A percentile compares a stretch with the other conserved stretches of the same genome.
Conservation (phyloP, 2,888 invertebrate genomes). For the Micoletzkya japonica region DNA sequence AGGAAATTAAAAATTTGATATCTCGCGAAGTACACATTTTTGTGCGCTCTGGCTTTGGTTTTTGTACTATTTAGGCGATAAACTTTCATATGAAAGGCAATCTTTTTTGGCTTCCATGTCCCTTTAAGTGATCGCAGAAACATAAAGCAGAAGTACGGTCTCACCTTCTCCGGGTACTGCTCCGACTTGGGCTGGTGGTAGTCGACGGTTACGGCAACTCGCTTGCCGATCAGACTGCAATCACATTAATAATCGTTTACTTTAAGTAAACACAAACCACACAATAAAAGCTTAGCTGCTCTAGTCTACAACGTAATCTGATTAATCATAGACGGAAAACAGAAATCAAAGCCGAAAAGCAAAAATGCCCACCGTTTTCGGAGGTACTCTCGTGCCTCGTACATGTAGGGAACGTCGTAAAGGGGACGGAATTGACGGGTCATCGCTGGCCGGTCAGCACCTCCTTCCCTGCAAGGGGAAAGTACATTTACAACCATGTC, state of each 20-base stretch:
- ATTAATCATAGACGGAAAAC: not conserved
- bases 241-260: not conserved
- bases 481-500: not conserved
- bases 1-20: too few species aligned
- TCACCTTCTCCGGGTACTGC: slow-evolving; percentile 83
- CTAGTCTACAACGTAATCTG: not conserved
- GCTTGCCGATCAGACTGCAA: slow-evolving; percentile 83
- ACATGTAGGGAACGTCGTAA: slow-evolving; percentile 98
- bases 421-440: slow-evolving; percentile 73
- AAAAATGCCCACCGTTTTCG: slow-evolving; percentile 73
- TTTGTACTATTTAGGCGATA: too few species aligned
- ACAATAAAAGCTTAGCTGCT: not conserved
- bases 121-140: too few species aligned
- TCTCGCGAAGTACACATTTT: too few species aligned
- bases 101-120: too few species aligned
- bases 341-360: not conserved
- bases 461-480: slow-evolving; percentile 34
- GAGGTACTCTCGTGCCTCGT: slow-evolving; percentile 93
- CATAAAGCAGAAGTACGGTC: too few species aligned
- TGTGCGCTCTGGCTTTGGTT: too few species aligned
- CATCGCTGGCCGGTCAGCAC: slow-evolving; percentile 37
- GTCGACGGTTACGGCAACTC: slow-evolving; percentile 81
- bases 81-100: too few species aligned
- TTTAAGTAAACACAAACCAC: not conserved
- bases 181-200: slow-evolving; percentile 94